These are phyloP conservation scores for Threskiornis aethiopicus DNA, from an alignment of 2,797 vertebrate genomes.

Conservation along the genomic window DNA sequence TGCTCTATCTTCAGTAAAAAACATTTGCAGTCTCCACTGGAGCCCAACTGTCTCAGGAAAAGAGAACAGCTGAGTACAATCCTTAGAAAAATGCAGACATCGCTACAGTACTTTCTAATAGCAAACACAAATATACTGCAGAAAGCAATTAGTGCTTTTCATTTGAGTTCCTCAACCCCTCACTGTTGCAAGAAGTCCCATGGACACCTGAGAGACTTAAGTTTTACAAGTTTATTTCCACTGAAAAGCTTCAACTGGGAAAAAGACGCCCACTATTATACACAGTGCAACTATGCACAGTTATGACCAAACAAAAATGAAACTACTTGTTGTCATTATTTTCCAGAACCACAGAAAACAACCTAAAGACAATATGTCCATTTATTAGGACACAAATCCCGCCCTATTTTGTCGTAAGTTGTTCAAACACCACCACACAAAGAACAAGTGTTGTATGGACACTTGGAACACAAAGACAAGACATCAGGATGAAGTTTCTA, in stretches of 20 bases:
- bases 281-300: neutral
- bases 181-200: neutral
- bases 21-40: neutral
- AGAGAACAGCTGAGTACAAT: neutral
- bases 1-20: neutral
- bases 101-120: neutral
- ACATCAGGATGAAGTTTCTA: neutral
- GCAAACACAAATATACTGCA: neutral
- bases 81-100: neutral
- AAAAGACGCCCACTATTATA: neutral
- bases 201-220: neutral
- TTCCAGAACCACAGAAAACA: neutral
- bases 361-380: neutral
- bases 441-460: too few relatives aligned
- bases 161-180: neutral
- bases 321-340: neutral
- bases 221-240: neutral
- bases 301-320: neutral
- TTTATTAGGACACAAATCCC: neutral
- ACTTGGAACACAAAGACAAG: neutral
- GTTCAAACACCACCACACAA: neutral
- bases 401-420: neutral
- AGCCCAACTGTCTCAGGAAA: neutral
- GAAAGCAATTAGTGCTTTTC: neutral
- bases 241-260: neutral